Evolutionary conservation across 2,888 invertebrate species (phyloP), one percentile per base, ranked within the genome.

Genomic region (Drosophila borealis): DNA sequence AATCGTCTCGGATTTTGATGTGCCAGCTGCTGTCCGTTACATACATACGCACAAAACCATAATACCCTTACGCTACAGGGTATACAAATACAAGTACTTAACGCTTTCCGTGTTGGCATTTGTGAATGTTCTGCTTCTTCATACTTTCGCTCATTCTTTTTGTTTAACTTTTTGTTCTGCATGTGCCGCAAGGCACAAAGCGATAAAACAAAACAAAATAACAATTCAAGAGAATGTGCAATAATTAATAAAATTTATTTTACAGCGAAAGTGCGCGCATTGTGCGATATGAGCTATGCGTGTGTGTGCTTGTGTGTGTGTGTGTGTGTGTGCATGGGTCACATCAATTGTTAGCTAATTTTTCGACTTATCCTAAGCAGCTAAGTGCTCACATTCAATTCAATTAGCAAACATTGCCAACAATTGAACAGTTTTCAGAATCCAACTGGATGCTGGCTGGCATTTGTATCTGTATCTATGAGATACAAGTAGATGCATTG

Each of bases 381-480:
- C 67, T 5, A 46, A 65, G 67, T 73, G 74, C 11, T 73, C 67
- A 29, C 29, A 42, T 70, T 70, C 55, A 70, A 55, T 74, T 70
- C 68, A 70, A 74, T 70, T 68, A 54, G 68, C 74, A 67, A 67
- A 66, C 74, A 69, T 33, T 66, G 69, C 42, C n/a, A 41, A 56
- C 70, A 70, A 70, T 56, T 72, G 68, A 63, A 53, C 69, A 55
- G 13, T 37, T 29, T 37, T 51, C 44, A 42, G 37, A 19, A 17
- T 45, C 44, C 19, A 63, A 14, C 41, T 53, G 21, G 25, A 19
- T 53, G 8, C 29, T 19, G 29, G 8, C 29, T 19, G 29, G 29
- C 33, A 50, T 13, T 33, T 39, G 49, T 14, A 21, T n/a, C 19
- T 66, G 51, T 34, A 54, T 68, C 69, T 66, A 44, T 49, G 25